A percentile compares a stretch with the other conserved stretches of the same genome.
phyloP scores from a whole-genome alignment of 2,888 invertebrate genomes.

The Lycaena phlaeas region DNA sequence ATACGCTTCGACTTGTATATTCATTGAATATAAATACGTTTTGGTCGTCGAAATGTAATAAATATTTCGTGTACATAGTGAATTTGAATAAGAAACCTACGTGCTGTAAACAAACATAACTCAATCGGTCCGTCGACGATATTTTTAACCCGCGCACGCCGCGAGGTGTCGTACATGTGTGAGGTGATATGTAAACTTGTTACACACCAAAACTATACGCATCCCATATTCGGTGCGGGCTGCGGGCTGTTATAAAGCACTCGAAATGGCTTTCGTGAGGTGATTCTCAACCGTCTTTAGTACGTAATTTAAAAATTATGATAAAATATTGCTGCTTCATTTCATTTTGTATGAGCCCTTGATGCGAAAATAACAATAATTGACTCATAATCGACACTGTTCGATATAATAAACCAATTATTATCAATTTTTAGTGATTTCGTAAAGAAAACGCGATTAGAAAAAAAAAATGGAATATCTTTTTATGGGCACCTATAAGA shows the following conservation, averaged over 20 bases:
- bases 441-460: too few species aligned
- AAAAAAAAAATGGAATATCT: too few species aligned
- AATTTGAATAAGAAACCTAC: neutral
- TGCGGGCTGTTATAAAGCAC: constrained; percentile 2
- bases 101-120: constrained; percentile 2
- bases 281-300: neutral
- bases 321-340: too few species aligned
- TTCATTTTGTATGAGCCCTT: too few species aligned
- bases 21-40: constrained; percentile 5
- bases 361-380: too few species aligned
- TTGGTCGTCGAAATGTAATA: neutral
- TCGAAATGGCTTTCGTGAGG: constrained; percentile 6
- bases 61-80: neutral
- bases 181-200: constrained; percentile 6
- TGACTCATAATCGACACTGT: too few species aligned
- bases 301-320: neutral
- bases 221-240: constrained; percentile 1
- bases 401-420: too few species aligned
- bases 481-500: too few species aligned
- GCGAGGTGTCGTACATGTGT: neutral
- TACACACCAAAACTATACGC: constrained; percentile 8
- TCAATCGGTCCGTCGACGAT: constrained; percentile 2
- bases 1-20: neutral
- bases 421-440: too few species aligned
- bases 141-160: constrained; percentile 1